Evolutionary conservation across 1,140 invertebrate genomes (phyloP).

Genomic region (Nasonia longicornis): DNA sequence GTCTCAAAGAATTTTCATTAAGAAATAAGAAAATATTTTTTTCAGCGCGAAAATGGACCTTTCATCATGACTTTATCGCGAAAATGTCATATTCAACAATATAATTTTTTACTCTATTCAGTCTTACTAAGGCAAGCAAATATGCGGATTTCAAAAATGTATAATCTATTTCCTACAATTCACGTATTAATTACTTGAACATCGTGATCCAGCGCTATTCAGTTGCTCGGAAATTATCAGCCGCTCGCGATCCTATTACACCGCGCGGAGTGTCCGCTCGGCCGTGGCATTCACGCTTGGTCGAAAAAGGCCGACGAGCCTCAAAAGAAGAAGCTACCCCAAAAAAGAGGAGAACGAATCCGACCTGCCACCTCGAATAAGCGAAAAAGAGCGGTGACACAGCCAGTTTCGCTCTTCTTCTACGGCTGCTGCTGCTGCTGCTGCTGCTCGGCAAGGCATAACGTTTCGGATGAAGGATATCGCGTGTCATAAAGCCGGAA

Average conservation of each 20-base stretch:
- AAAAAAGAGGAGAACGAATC: neutral
- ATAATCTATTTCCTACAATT: no score
- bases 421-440: no score
- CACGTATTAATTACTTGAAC: no score
- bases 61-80: neutral
- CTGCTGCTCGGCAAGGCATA: constrained; percentile 44
- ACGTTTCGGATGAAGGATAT: constrained; percentile 63
- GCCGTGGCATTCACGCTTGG: neutral
- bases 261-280: neutral
- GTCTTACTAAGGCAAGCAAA: no score
- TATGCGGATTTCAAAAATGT: no score
- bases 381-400: neutral
- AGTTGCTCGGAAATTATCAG: no score
- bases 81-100: neutral
- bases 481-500: constrained; percentile 60
- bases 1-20: neutral
- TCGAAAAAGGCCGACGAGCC: neutral
- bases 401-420: neutral
- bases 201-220: no score
- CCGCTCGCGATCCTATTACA: neutral
- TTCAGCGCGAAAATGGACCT: neutral
- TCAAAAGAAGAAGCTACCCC: neutral
- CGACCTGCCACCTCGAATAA: neutral
- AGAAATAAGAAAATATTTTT: neutral
- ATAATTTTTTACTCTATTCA: neutral